phyloP scores from a whole-genome alignment of 2,113 vertebrate species.

The Glaucomys volans region DNA sequence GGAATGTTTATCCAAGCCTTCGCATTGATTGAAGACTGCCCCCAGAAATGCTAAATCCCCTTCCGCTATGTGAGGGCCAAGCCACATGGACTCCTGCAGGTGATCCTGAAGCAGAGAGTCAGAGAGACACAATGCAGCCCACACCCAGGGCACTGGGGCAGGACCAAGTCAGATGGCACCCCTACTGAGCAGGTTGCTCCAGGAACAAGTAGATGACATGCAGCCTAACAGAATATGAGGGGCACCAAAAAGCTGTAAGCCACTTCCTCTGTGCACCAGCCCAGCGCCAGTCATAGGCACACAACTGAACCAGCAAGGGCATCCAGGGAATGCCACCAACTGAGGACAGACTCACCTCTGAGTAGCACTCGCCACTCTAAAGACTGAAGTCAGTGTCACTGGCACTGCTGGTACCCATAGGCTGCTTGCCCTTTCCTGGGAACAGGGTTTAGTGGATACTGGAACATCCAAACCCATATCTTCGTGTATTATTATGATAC shows the following conservation, averaged over 20 bases:
- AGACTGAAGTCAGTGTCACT: no score
- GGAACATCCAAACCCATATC: neutral
- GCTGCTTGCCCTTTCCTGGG: neutral
- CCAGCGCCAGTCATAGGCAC: neutral
- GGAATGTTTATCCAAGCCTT: neutral
- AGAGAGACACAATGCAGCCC: accelerated
- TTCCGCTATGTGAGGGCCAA: neutral
- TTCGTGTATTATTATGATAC: accelerated
- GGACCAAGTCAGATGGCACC: neutral
- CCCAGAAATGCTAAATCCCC: neutral
- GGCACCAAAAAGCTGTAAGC: no score
- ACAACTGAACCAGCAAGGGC: neutral
- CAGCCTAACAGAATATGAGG: neutral
- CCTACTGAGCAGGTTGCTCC: no score
- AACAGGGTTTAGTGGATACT: neutral
- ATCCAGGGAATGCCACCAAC: neutral
- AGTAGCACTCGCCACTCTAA: neutral
- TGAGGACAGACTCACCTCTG: no score
- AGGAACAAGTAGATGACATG: accelerated
- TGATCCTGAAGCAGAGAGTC: neutral
- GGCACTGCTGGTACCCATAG: no score
- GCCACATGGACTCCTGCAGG: neutral
- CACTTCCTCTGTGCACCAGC: accelerated
- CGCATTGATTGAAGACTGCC: neutral
- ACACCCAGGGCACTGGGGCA: accelerated